Conservation (phyloP, 2,888 invertebrate genomes). For the Sminthurides aquaticus region DNA sequence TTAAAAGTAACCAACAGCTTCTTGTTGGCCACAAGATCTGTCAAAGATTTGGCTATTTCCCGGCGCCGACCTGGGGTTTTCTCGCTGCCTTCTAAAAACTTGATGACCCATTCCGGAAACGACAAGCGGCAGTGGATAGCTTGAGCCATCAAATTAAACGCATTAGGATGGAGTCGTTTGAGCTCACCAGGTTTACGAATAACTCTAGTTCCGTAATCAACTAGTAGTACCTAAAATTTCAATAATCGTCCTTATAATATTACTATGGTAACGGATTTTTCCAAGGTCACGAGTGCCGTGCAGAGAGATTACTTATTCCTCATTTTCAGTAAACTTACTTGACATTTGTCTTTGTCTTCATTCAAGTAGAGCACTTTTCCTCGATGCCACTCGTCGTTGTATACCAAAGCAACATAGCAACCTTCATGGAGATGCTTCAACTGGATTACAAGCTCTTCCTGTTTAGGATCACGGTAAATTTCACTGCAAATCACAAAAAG, state of each 20-base stretch:
- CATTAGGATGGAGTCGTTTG: background rate
- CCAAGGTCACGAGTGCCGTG: background rate
- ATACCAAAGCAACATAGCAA: background rate
- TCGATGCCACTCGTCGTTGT: background rate
- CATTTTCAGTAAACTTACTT: background rate
- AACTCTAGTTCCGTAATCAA: background rate
- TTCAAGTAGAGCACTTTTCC: background rate
- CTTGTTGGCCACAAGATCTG: background rate
- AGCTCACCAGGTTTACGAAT: background rate
- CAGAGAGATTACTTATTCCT: background rate
- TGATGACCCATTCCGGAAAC: no score
- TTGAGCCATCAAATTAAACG: background rate
- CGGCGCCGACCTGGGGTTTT: no score
- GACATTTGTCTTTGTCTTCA: background rate
- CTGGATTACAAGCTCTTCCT: background rate
- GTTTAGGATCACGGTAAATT: background rate
- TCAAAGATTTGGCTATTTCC: background rate
- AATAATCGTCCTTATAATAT: background rate
- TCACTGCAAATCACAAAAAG: no score
- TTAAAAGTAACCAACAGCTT: background rate
- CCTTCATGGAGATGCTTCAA: background rate
- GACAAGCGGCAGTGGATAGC: background rate
- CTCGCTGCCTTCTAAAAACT: no score
- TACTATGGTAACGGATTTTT: no score
- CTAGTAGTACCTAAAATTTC: background rate